Evolutionary conservation across 1,140 invertebrate genomes (phyloP).

Genomic region (Drosophila murphyi): DNA sequence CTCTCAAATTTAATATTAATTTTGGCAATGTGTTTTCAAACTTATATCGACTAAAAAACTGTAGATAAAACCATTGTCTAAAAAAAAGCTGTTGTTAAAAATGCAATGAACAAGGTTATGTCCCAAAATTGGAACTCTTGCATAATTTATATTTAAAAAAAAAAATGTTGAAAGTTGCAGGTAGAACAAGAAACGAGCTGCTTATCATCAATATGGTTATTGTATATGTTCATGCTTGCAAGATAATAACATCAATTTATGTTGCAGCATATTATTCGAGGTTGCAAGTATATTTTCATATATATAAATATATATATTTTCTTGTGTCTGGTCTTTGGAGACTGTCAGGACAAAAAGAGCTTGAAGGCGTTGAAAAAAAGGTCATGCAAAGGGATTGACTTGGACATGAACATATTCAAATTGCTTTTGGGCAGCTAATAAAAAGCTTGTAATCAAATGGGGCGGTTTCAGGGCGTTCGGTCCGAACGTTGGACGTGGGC

Average conservation of each 20-base stretch:
- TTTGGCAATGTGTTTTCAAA: too few species aligned
- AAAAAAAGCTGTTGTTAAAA: too few species aligned
- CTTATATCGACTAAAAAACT: too few species aligned
- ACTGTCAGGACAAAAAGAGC: conserved; percentile 33
- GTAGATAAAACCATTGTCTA: too few species aligned
- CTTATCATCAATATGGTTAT: conserved; percentile 15
- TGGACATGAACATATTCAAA: conserved; percentile 71
- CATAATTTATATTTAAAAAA: too few species aligned
- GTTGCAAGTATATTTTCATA: conserved; percentile 35
- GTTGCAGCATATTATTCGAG: conserved; percentile 44
- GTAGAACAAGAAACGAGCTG: not conserved
- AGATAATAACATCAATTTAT: conserved; percentile 59
- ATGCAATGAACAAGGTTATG: too few species aligned
- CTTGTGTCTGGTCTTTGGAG: conserved; percentile 19
- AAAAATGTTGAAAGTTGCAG: too few species aligned
- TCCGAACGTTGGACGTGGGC: too few species aligned
- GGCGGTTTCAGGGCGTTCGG: conserved; percentile 14
- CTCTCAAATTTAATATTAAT: too few species aligned
- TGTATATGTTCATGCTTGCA: conserved; percentile 11
- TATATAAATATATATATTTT: conserved; percentile 21
- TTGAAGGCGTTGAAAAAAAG: conserved; percentile 50
- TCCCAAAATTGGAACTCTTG: too few species aligned
- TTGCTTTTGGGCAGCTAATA: conserved; percentile 78
- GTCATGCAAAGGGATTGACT: conserved; percentile 55
- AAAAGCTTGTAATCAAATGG: conserved; percentile 78